Conservation (phyloP, 2,113 vertebrate species). For the Paradisaea rubra region DNA sequence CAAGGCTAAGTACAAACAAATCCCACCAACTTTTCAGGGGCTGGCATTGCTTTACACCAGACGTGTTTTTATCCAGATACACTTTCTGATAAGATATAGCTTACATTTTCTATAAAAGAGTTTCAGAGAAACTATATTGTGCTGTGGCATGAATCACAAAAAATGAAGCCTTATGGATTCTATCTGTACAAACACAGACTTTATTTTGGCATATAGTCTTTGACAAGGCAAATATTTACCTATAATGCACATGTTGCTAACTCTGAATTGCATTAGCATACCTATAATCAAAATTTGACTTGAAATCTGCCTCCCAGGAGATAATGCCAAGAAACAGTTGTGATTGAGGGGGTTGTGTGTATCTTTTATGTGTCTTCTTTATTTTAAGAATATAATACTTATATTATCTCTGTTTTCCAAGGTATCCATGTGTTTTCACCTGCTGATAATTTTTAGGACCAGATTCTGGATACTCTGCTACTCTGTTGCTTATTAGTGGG, state of each 20-base stretch:
- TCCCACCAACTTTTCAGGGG: not conserved
- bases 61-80: not conserved
- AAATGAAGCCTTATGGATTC: not conserved
- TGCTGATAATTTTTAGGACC: not conserved
- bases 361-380: not conserved
- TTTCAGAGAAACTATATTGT: not conserved
- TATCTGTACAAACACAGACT: not conserved
- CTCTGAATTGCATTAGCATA: not conserved
- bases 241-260: not conserved
- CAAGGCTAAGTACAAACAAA: not conserved
- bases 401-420: not conserved
- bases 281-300: not conserved
- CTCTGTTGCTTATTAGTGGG: not conserved
- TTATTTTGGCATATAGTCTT: not conserved
- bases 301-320: not conserved
- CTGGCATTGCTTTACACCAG: not conserved
- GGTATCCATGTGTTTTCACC: not conserved
- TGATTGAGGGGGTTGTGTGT: not conserved
- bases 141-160: not conserved
- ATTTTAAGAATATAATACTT: not conserved
- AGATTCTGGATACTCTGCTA: not conserved
- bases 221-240: not conserved
- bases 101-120: not conserved
- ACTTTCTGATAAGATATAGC: not conserved
- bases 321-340: not conserved